phyloP scores from a whole-genome alignment of 2,113 vertebrate genomes.

The Solea solea region DNA sequence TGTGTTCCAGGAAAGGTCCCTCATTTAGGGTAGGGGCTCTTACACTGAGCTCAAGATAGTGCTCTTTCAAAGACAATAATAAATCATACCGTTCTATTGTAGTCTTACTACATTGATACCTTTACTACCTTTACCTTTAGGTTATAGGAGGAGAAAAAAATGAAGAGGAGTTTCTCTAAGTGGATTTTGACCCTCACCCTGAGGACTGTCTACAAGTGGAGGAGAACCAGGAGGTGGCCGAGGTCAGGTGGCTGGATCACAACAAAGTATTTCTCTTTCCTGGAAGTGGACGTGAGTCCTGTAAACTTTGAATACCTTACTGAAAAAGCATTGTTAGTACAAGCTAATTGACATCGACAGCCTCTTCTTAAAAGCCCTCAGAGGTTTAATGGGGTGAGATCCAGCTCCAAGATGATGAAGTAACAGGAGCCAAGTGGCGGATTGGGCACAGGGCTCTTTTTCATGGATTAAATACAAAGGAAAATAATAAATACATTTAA shows the following conservation, averaged over 20 bases:
- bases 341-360: neutral
- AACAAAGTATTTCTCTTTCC: neutral
- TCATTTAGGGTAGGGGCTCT: neutral
- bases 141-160: neutral
- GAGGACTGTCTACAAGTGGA: neutral
- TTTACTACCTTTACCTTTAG: too few relatives aligned
- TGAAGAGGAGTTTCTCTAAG: neutral
- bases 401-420: too few relatives aligned
- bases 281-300: neutral
- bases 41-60: neutral
- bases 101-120: neutral
- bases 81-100: neutral
- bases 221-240: neutral
- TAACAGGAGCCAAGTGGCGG: too few relatives aligned
- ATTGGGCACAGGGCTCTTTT: too few relatives aligned
- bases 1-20: neutral
- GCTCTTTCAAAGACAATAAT: neutral
- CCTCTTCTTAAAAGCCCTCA: too few relatives aligned
- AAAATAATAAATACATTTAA: too few relatives aligned
- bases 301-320: neutral
- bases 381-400: too few relatives aligned
- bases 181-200: slow-evolving; percentile 2
- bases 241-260: neutral
- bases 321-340: neutral
- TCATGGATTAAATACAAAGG: too few relatives aligned